Percentiles rank a stretch among this genome's conserved stretches.
Evolutionary conservation across 2,113 vertebrate genomes (phyloP).

Genomic region (Chrysemys picta): DNA sequence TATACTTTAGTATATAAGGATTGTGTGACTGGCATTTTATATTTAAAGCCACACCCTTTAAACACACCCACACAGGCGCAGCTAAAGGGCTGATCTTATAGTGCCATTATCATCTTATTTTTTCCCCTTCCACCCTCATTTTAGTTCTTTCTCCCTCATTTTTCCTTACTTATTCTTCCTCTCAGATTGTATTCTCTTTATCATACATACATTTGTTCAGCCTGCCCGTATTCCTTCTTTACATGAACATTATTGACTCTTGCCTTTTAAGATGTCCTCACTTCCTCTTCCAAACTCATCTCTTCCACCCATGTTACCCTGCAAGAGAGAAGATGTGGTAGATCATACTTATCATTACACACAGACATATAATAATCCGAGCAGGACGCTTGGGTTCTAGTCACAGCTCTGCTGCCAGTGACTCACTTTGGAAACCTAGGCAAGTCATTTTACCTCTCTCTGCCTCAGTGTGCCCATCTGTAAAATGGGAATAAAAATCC

Average conservation of each 20-base stretch:
- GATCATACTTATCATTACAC: too few relatives aligned
- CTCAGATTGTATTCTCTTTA: constrained; percentile 57
- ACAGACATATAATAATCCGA: constrained; percentile 17
- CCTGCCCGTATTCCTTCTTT: constrained; percentile 70
- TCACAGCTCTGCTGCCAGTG: constrained; percentile 67
- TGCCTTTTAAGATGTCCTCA: constrained; percentile 70
- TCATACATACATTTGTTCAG: constrained; percentile 71
- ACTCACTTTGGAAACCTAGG: constrained; percentile 52
- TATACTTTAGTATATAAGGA: not conserved
- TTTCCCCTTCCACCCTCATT: constrained; percentile 64
- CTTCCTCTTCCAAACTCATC: not conserved
- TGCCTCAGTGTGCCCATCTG: constrained; percentile 61
- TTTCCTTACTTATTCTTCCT: constrained; percentile 46
- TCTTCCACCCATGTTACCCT: constrained; percentile 1
- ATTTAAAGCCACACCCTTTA: not conserved
- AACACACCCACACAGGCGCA: not conserved
- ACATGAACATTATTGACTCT: constrained; percentile 69
- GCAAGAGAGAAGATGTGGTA: constrained; percentile 48
- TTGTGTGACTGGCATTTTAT: fast-evolving
- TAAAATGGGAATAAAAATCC: constrained; percentile 66
- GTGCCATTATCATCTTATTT: not conserved
- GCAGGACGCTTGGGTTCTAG: constrained; percentile 67
- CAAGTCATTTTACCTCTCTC: constrained; percentile 66
- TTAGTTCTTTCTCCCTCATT: constrained; percentile 63
- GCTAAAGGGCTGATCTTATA: not conserved